phyloP scores from a whole-genome alignment of 2,888 invertebrate species.

The Epinotia brunnichana region DNA sequence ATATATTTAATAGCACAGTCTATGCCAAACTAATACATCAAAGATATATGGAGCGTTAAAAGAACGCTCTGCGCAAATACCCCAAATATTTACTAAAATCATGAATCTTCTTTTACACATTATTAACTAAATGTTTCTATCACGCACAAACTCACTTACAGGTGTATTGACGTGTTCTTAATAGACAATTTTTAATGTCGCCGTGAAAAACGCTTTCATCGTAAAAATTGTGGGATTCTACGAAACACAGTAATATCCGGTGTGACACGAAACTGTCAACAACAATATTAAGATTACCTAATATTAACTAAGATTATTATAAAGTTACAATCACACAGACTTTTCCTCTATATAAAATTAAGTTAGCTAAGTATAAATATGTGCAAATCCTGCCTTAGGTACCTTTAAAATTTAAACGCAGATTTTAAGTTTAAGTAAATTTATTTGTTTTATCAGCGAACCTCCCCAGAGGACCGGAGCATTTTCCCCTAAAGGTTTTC shows the following conservation, averaged over 20 bases:
- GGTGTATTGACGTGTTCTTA: constrained; percentile 8
- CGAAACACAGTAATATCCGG: constrained; percentile 7
- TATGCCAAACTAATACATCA: too few relatives aligned
- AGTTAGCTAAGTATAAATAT: too few relatives aligned
- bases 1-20: too few relatives aligned
- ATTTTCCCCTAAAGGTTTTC: not conserved
- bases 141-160: not conserved
- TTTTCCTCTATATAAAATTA: too few relatives aligned
- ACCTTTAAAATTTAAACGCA: not conserved
- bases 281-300: not conserved
- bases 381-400: not conserved
- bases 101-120: not conserved
- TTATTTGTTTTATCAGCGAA: not conserved
- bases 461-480: not conserved
- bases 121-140: not conserved
- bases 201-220: constrained; percentile 5
- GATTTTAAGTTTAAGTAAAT: not conserved
- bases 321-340: too few relatives aligned
- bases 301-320: not conserved
- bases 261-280: constrained; percentile 9
- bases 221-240: not conserved
- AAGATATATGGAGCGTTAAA: too few relatives aligned
- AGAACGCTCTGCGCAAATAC: too few relatives aligned
- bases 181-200: not conserved
- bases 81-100: too few relatives aligned